These are phyloP conservation scores for Aselliscus stoliczkanus DNA, from an alignment of 2,797 vertebrate genomes.

Conservation along the genomic window DNA sequence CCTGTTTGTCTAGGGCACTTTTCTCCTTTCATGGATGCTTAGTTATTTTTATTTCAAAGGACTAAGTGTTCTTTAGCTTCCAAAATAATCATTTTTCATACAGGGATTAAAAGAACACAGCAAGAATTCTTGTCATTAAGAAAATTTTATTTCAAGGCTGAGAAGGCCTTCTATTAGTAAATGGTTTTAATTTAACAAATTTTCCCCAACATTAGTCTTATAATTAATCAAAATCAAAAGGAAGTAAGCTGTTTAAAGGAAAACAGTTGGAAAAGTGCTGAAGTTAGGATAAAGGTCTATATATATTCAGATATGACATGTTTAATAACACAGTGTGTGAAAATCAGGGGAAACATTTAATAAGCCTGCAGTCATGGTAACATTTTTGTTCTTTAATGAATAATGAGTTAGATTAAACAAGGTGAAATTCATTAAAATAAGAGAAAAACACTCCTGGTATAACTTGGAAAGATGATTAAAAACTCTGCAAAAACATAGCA, in stretches of 20 bases:
- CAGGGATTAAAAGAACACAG: conserved; percentile 43
- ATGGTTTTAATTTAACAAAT: conserved; percentile 34
- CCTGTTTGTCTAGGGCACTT: not conserved
- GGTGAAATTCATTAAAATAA: conserved; percentile 18
- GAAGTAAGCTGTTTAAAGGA: conserved; percentile 11
- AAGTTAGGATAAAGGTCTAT: conserved; percentile 8
- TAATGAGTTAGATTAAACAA: conserved; percentile 4
- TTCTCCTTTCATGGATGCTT: not conserved
- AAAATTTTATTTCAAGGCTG: conserved; percentile 3
- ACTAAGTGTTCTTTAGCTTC: conserved; percentile 43
- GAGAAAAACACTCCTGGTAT: not conserved
- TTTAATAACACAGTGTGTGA: not conserved
- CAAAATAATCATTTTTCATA: conserved; percentile 54
- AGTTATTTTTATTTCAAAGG: conserved; percentile 51
- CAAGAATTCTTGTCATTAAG: conserved; percentile 25
- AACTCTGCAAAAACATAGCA: not conserved
- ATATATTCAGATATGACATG: not conserved
- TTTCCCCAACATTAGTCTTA: not conserved
- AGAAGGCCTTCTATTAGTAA: conserved; percentile 4
- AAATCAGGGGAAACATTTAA: conserved; percentile 35
- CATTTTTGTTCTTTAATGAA: conserved; percentile 35
- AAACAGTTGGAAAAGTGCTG: conserved; percentile 30
- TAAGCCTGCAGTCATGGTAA: not conserved
- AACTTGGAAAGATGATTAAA: not conserved
- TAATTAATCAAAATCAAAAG: conserved; percentile 42